phyloP scores from a whole-genome alignment of 2,113 vertebrate genomes.

The human (Homo sapiens) region GRCh38 chr11:88283001-88283500 shows the following conservation, averaged over 20 bases:
- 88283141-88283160: background rate
- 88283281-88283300: background rate
- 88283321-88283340: background rate
- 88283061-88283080: background rate
- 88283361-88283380: background rate
- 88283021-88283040: background rate
- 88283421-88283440: background rate
- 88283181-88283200: background rate
- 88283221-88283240: background rate
- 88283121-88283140: background rate
- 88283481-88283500: constrained; percentile 18
- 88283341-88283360: background rate
- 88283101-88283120: background rate
- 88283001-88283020: background rate
- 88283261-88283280: background rate
- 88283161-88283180: background rate
- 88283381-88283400: background rate
- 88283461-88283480: background rate
- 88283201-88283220: background rate
- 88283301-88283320: background rate
- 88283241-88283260: background rate
- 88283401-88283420: background rate
- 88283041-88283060: background rate
- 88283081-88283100: background rate
- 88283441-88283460: background rate